A percentile compares a stretch with the other conserved stretches of the same genome.
These are phyloP conservation scores for Enoplosus armatus DNA, from an alignment of 2,797 vertebrate genomes.

Conservation along the genomic window DNA sequence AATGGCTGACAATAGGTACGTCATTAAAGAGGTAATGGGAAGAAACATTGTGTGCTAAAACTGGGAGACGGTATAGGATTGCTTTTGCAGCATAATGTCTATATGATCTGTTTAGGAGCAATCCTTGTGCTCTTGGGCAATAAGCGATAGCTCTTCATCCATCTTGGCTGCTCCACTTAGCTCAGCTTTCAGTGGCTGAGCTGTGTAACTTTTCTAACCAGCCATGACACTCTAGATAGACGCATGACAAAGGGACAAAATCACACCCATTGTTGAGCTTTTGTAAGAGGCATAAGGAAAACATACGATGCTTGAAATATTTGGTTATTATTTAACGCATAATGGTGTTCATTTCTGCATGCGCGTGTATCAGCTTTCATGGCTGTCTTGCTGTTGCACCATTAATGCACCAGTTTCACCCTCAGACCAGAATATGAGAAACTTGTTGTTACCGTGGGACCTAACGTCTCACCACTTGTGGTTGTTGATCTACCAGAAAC, in stretches of 20 bases:
- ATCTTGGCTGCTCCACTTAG: conserved; percentile 71
- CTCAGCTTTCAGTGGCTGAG: conserved; percentile 69
- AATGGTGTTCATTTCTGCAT: conserved; percentile 36
- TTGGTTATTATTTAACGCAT: conserved; percentile 46
- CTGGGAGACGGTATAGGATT: conserved; percentile 54
- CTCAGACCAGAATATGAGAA: conserved; percentile 12
- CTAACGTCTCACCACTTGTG: conserved; percentile 14
- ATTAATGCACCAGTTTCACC: conserved; percentile 3
- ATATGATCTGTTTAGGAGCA: conserved; percentile 44
- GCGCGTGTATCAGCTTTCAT: conserved; percentile 32
- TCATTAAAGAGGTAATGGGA: conserved; percentile 43
- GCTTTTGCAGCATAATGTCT: conserved; percentile 28
- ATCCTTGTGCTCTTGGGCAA: conserved; percentile 64
- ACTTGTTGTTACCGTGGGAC: background rate
- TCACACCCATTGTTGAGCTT: conserved; percentile 67
- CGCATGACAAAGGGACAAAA: conserved; percentile 59
- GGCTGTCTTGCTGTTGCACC: background rate
- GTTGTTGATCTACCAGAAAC: conserved; percentile 4
- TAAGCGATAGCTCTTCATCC: conserved; percentile 55
- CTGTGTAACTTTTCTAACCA: conserved; percentile 43
- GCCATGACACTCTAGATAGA: conserved; percentile 61
- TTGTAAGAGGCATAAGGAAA: conserved; percentile 57
- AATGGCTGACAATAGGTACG: conserved; percentile 49
- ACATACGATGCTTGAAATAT: conserved; percentile 57
- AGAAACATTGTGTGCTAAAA: conserved; percentile 53